These are phyloP conservation scores for Gymnoscopelus microlampas DNA, from an alignment of 2,797 vertebrate genomes.

Conservation along the genomic window DNA sequence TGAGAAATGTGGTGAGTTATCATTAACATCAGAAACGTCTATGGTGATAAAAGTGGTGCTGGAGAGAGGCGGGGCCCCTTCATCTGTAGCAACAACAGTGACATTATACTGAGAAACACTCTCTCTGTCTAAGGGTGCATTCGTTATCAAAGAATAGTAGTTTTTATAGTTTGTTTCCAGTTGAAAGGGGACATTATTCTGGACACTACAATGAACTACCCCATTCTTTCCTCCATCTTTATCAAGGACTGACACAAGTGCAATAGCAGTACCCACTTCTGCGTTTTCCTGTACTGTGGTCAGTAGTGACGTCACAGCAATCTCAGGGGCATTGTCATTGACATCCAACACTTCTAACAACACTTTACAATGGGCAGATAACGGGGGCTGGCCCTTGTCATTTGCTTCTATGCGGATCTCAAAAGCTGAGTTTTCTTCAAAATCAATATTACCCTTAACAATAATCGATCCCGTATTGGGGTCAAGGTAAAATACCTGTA, in stretches of 20 bases:
- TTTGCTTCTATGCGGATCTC: neutral
- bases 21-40: slow-evolving; percentile 1
- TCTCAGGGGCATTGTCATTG: neutral
- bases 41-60: neutral
- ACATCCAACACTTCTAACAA: neutral
- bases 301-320: neutral
- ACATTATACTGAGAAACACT: neutral
- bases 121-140: neutral
- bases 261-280: neutral
- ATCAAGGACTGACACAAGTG: neutral
- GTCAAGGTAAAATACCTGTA: neutral
- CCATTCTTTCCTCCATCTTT: neutral
- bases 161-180: slow-evolving; percentile 1
- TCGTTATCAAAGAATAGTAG: neutral
- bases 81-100: neutral
- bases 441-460: slow-evolving; percentile 19
- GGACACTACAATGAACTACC: neutral
- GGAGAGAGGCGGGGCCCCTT: neutral
- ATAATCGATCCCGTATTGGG: neutral
- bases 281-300: neutral
- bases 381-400: slow-evolving; percentile 10
- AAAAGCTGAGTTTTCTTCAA: slow-evolving; percentile 17
- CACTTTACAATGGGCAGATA: slow-evolving; percentile 1
- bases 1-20: neutral
- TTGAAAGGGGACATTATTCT: neutral